Conservation (phyloP, 2,797 vertebrate species). For the Danio kyathit region DNA sequence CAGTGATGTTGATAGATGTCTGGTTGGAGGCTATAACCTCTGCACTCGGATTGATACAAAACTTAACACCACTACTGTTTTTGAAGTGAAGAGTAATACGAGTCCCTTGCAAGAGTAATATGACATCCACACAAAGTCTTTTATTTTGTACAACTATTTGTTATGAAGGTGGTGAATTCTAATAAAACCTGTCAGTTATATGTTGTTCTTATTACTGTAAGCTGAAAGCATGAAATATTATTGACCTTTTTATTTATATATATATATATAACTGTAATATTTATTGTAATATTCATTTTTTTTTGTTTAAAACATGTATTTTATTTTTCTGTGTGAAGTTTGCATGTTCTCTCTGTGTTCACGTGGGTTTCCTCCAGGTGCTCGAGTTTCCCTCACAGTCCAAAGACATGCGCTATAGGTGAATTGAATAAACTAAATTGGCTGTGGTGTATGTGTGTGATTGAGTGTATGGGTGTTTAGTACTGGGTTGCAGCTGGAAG, state of each 20-base stretch:
- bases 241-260: background rate
- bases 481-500: no score
- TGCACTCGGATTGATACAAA: background rate
- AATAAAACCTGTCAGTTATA: background rate
- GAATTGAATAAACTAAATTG: no score
- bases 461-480: no score
- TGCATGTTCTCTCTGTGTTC: no score
- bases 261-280: background rate
- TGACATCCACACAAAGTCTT: background rate
- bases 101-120: background rate
- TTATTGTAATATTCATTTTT: background rate
- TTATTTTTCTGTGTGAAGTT: no score
- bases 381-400: no score
- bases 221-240: background rate
- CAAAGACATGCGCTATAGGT: no score
- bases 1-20: conserved; percentile 43
- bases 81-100: background rate
- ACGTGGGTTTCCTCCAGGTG: no score
- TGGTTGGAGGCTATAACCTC: conserved; percentile 17
- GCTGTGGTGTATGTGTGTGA: no score
- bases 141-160: background rate
- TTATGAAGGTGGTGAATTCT: background rate
- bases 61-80: background rate
- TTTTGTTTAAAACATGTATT: no score
- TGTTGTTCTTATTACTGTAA: background rate